These are phyloP conservation scores for Drosophila murphyi DNA, from an alignment of 1,140 invertebrate genomes.

Conservation along the genomic window DNA sequence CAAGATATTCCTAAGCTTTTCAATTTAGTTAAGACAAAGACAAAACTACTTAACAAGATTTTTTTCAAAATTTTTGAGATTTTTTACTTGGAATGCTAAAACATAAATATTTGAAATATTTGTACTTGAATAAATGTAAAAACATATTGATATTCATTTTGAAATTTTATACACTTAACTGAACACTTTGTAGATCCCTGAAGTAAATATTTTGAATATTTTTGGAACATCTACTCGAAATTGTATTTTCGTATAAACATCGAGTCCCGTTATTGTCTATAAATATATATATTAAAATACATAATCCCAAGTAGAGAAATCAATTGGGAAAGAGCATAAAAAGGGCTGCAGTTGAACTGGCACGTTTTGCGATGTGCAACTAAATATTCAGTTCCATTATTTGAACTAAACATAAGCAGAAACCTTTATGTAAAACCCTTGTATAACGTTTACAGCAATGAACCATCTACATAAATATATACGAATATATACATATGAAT, in stretches of 20 bases:
- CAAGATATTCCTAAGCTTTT: background rate
- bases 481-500: conserved; percentile 26
- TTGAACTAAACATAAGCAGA: conserved; percentile 13
- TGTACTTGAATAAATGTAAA: conserved; percentile 17
- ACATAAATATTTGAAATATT: background rate
- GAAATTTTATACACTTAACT: background rate
- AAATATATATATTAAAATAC: too few species aligned
- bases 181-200: background rate
- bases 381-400: conserved; percentile 16
- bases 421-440: conserved; percentile 17
- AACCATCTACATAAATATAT: conserved; percentile 3
- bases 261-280: too few species aligned
- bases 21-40: background rate
- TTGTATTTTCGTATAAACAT: too few species aligned
- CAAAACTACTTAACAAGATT: background rate
- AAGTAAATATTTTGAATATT: conserved; percentile 1
- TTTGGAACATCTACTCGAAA: background rate
- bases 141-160: conserved; percentile 13
- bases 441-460: conserved; percentile 1
- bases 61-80: background rate
- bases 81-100: background rate
- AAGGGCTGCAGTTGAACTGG: background rate
- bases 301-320: background rate
- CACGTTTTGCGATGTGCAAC: background rate
- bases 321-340: conserved; percentile 10